Evolutionary conservation across 2,888 invertebrate genomes (phyloP), one percentile per base, ranked within the genome.

Genomic region (Macrosoma leucophasiata): DNA sequence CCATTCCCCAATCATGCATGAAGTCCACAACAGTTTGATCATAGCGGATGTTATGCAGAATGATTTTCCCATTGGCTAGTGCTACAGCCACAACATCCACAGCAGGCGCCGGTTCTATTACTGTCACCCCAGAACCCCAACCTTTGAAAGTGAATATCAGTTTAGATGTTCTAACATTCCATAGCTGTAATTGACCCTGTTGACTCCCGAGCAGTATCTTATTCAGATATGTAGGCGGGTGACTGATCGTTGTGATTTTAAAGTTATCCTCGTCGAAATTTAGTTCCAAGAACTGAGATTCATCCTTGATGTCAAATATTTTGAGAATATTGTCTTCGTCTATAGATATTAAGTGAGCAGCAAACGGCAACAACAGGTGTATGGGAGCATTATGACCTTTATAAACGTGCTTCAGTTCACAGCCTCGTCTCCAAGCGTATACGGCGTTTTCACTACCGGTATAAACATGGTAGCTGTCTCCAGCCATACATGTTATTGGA

Each of bases 171-270:
- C 91, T 91, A 4, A 98, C 76, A 74, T 98, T 98, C 95, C 96
- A 96, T 42, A 98, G 69, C 58, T 96, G 95, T 46, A 98, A 58
- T 22, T 85, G 70, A 0, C 97, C 97, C 63, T 96, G 93, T 35
- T 89, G 86, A 49, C 95, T 95, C 1, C 94, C 97, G 21, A 98
- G 75, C 14, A 98, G 66, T 39, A 98, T 88, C 67, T 99, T 99
- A 65, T 99, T 98, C 9, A 97, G 72, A 66, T 98, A 99, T 0
- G 98, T 96, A 13, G 89, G 91, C 0, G 98, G 99, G 84, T 99
- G 99, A 35, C 93, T 84, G n/a, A 97, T 45, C 0, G 94, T 85
- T 0, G 93, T 91, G 15, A 98, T 89, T 52, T 89, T 84, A 62
- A 98, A 98, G n/a, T 79, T 74, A 0, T 85, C 71, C 8, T 85